A percentile compares a stretch with the other conserved stretches of the same genome.
phyloP scores from a whole-genome alignment of 2,113 vertebrate genomes.

The Aspiorhynchus laticeps region DNA sequence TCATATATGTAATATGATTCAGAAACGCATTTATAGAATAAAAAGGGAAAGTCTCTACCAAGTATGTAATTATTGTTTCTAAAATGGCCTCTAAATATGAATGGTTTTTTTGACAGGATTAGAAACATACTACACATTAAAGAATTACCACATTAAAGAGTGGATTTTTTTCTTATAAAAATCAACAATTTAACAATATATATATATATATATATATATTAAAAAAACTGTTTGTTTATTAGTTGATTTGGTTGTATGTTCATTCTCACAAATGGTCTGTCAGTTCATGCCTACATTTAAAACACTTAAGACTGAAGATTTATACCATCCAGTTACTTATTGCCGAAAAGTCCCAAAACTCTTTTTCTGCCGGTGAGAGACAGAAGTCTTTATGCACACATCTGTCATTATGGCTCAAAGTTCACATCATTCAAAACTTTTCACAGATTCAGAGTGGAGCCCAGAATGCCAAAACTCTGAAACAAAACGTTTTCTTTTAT shows the following conservation, averaged over 20 bases:
- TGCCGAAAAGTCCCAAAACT: constrained; percentile 19
- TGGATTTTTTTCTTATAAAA: background rate
- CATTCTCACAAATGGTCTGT: background rate
- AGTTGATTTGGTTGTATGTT: too few relatives aligned
- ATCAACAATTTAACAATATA: too few relatives aligned
- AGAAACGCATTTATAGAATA: background rate
- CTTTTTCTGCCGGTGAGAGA: background rate
- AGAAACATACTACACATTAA: background rate
- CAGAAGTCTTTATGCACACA: constrained; percentile 9
- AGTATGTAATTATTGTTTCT: background rate
- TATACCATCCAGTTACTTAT: background rate
- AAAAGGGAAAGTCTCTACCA: background rate
- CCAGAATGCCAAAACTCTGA: constrained; percentile 26
- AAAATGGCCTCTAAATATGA: background rate
- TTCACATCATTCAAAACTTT: constrained; percentile 40
- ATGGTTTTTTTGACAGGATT: background rate
- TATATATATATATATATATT: too few relatives aligned
- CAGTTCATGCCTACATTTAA: background rate
- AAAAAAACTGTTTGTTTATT: too few relatives aligned
- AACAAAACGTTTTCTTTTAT: constrained; percentile 36
- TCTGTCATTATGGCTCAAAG: constrained; percentile 30
- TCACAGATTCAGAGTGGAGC: constrained; percentile 23
- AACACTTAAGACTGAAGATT: background rate
- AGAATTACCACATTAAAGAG: background rate
- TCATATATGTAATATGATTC: background rate